Base-by-base conservation (phyloP, 2,113 vertebrate genomes). In the Austrofundulus limnaeus region DNA sequence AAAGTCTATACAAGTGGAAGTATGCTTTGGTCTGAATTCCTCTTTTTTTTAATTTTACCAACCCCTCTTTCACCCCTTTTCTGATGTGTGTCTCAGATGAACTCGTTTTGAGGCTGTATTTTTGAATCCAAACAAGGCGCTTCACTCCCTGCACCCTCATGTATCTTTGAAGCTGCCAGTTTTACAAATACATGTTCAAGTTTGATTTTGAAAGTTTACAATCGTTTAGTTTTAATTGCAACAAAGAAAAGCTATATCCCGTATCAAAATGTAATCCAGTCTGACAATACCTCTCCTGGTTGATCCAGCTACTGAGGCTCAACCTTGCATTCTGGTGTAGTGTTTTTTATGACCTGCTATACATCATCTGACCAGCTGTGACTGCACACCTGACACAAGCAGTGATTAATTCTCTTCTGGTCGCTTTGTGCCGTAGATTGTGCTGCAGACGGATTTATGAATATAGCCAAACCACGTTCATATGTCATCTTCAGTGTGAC, bases 401-500 rank as follows among this genome's bases (percentile, higher is more conserved):
- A 20, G 43, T 66, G 53, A 74, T 64, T 4, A n/a, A 80, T 68
- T 56, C 43, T 39, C 34, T 17, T 58, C 70, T 50, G 34, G 60
- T 31, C 37, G 20, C 47, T 74, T 57, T 52, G 13, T 48, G 64
- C 59, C 61, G 70, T 53, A 16, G 41, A 78, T 69, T 70, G 47
- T 31, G 42, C 39, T 16, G 59, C 52, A 65, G 57, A 64, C 56
- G 76, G 73, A 86, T 83, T 83, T 80, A 80, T 80, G 81, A 61
- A 72, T 48, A 39, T 47, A 41, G 46, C 78, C 67, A 71, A 59
- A 56, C 51, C 16, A 8, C 17, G 58, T 87, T 82, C 68, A 63
- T 72, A 70, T 78, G 83, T 70, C 75, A 72, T 84, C 60, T 79
- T 77, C 67, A 75, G 70, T 82, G 76, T 76, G 77, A 86, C 66